Conservation (phyloP, 2,113 vertebrate species). For the Daphoenositta chrysoptera region DNA sequence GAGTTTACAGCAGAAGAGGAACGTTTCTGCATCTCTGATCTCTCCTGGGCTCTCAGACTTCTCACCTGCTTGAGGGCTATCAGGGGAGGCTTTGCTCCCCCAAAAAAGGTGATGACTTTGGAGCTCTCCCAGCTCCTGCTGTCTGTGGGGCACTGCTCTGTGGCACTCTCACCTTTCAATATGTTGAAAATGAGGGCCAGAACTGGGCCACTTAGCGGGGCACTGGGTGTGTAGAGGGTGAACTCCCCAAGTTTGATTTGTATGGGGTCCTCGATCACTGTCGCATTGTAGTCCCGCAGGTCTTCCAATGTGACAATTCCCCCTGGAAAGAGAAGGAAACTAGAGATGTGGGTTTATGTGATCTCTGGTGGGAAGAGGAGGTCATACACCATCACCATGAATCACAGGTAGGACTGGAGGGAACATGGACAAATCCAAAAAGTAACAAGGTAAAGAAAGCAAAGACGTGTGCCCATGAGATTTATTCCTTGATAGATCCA, state of each 20-base stretch:
- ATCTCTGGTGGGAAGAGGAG: background rate
- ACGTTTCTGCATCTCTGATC: background rate
- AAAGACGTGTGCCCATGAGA: background rate
- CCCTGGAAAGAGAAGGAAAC: slow-evolving; percentile 71
- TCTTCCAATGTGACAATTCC: slow-evolving; percentile 88
- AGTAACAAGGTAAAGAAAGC: background rate
- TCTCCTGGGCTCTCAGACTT: background rate
- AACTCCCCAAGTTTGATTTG: slow-evolving; percentile 75
- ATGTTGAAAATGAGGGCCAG: slow-evolving; percentile 91
- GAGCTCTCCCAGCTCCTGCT: background rate
- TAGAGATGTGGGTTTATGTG: background rate
- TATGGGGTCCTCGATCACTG: slow-evolving; percentile 79
- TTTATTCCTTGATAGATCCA: background rate
- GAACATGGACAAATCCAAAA: background rate
- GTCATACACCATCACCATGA: background rate
- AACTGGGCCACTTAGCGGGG: slow-evolving; percentile 89
- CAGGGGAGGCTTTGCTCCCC: background rate
- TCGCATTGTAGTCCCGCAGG: slow-evolving; percentile 76
- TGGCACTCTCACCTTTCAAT: slow-evolving; percentile 77
- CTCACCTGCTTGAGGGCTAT: background rate
- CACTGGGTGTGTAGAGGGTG: slow-evolving; percentile 78
- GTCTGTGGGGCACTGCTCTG: background rate
- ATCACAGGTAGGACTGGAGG: background rate
- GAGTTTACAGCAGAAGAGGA: background rate
- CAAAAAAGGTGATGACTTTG: background rate